These are phyloP conservation scores for Tetraneura akinire DNA, from an alignment of 1,140 invertebrate genomes.

Conservation along the genomic window DNA sequence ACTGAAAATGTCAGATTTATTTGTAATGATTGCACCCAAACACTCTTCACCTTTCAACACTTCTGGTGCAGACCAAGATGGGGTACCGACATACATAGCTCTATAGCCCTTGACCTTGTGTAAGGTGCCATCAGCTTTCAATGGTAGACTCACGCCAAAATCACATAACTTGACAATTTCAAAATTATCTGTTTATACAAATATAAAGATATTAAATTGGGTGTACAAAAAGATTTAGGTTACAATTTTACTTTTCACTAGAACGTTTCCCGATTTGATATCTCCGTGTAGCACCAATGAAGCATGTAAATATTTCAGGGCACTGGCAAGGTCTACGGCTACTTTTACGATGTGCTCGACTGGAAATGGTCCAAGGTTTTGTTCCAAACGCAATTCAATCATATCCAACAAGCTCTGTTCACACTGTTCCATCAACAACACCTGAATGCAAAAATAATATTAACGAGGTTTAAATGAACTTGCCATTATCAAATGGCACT, in stretches of 20 bases:
- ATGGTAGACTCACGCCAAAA: conserved; percentile 76
- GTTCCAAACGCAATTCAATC: conserved; percentile 70
- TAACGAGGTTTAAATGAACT: no score
- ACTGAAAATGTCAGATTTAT: conserved; percentile 78
- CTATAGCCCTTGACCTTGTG: conserved; percentile 61
- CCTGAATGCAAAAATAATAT: not conserved
- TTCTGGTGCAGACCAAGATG: conserved; percentile 76
- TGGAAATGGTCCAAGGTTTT: conserved; percentile 64
- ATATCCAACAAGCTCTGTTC: conserved; percentile 63
- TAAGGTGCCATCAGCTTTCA: conserved; percentile 65
- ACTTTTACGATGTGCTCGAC: conserved; percentile 68
- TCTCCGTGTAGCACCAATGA: conserved; percentile 76
- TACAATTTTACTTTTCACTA: conserved; percentile 60
- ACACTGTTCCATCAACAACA: conserved; percentile 64
- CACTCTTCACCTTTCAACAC: conserved; percentile 61
- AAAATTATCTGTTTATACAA: conserved; percentile 75
- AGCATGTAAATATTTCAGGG: conserved; percentile 77
- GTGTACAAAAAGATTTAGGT: no score
- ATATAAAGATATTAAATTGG: no score
- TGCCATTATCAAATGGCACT: not conserved
- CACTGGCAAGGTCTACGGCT: conserved; percentile 67
- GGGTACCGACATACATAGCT: conserved; percentile 62
- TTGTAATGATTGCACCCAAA: conserved; percentile 63
- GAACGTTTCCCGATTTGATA: conserved; percentile 80
- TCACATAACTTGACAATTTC: conserved; percentile 78